Conservation (phyloP, 37 sponge, comb jelly and placozoan genomes). For the Mnemiopsis leidyi region DNA sequence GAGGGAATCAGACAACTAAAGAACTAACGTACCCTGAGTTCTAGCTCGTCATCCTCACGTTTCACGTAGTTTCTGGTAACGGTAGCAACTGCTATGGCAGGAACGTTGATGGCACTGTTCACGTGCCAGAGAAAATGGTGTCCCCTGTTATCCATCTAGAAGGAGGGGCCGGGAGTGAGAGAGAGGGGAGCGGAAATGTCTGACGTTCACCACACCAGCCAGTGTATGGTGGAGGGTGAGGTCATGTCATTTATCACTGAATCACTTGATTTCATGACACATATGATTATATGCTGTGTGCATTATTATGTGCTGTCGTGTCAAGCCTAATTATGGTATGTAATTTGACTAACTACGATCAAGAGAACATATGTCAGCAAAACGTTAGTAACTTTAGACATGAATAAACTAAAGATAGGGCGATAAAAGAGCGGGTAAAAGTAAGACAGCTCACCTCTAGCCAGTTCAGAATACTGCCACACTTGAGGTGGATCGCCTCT, state of each 20-base stretch:
- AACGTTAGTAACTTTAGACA: no score
- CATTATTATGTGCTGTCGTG: background rate
- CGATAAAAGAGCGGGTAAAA: no score
- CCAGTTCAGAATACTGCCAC: slow-evolving; percentile 14
- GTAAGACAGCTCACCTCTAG: background rate
- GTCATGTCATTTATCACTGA: no score
- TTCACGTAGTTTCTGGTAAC: slow-evolving; percentile 30
- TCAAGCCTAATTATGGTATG: background rate
- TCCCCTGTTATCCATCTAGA: slow-evolving; percentile 22
- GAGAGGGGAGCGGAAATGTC: background rate
- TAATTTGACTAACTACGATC: background rate
- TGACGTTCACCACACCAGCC: background rate
- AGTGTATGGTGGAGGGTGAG: background rate
- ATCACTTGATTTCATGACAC: background rate
- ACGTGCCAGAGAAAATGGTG: slow-evolving; percentile 20
- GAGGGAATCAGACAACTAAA: background rate
- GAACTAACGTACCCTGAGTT: background rate
- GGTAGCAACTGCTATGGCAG: slow-evolving; percentile 26
- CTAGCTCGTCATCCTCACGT: slow-evolving; percentile 11
- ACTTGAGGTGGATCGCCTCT: slow-evolving; percentile 18
- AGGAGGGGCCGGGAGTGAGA: background rate
- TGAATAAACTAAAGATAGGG: no score
- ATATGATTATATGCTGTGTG: background rate
- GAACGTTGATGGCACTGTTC: background rate
- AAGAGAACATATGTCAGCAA: background rate